Conservation (phyloP, 2,888 invertebrate genomes). For the Adela reaumurella region DNA sequence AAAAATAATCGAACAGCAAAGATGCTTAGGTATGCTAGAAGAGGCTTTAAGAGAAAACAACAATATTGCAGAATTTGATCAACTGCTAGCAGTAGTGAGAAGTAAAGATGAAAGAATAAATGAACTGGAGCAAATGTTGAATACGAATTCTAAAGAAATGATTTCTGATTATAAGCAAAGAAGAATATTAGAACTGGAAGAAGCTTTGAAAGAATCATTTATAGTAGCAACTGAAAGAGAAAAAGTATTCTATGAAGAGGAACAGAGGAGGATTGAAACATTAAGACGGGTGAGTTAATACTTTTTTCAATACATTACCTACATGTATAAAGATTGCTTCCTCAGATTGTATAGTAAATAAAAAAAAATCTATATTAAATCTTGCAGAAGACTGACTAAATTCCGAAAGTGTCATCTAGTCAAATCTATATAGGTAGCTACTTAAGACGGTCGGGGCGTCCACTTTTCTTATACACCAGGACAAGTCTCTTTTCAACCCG, state of each 20-base stretch:
- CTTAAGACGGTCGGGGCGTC: no score
- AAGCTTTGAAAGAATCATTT: constrained; percentile 79
- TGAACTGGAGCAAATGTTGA: constrained; percentile 69
- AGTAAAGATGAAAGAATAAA: constrained; percentile 67
- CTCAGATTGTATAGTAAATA: no score
- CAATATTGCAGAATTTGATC: constrained; percentile 56
- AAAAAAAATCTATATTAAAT: no score
- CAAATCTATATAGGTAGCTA: no score
- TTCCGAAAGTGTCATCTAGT: no score
- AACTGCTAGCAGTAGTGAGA: constrained; percentile 52
- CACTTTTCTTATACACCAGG: no score
- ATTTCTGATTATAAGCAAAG: constrained; percentile 41
- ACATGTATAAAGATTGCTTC: no score
- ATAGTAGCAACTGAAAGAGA: constrained; percentile 67
- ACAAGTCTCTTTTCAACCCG: no score
- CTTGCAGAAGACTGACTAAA: no score
- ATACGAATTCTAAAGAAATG: constrained; percentile 39
- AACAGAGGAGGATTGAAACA: constrained; percentile 59
- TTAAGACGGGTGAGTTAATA: constrained; percentile 59
- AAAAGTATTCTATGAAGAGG: constrained; percentile 62
- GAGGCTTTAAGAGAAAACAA: constrained; percentile 53
- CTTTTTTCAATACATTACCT: no score
- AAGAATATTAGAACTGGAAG: constrained; percentile 72
- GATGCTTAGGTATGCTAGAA: constrained; percentile 50
- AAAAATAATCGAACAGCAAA: constrained; percentile 53